phyloP scores from a whole-genome alignment of 2,888 invertebrate species.

The Blera fallax region DNA sequence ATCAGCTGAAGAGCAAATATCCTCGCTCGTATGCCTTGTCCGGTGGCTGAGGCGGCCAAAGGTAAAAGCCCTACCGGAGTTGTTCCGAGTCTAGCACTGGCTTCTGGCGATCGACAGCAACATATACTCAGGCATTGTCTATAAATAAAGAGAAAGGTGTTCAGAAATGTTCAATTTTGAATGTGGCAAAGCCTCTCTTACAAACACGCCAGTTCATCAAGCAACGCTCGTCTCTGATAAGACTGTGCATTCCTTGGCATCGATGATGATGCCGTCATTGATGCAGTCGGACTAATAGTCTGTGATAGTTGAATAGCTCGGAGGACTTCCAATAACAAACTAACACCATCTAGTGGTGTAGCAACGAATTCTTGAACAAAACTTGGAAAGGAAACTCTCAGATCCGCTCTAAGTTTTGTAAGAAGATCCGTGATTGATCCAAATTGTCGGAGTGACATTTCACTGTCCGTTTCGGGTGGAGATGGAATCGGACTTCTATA shows the following conservation, averaged over 20 bases:
- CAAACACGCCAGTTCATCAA: slow-evolving; percentile 94
- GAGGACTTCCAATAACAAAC: slow-evolving; percentile 91
- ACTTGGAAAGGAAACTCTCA: slow-evolving; percentile 93
- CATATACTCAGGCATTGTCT: slow-evolving; percentile 92
- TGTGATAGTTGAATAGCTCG: slow-evolving; percentile 93
- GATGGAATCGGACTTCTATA: slow-evolving; percentile 86
- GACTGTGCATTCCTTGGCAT: slow-evolving; percentile 85
- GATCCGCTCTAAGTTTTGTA: slow-evolving; percentile 92
- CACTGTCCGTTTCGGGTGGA: slow-evolving; percentile 85
- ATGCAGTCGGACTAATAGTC: slow-evolving; percentile 83
- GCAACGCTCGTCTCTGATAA: slow-evolving; percentile 87
- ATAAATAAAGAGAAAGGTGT: slow-evolving; percentile 10
- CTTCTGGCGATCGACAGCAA: slow-evolving; percentile 90
- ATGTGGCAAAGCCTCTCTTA: slow-evolving; percentile 81
- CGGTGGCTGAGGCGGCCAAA: slow-evolving; percentile 92
- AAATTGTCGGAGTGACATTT: slow-evolving; percentile 94
- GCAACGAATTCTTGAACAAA: slow-evolving; percentile 96
- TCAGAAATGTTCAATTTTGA: not conserved
- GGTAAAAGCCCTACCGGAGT: slow-evolving; percentile 92
- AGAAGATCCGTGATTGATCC: slow-evolving; percentile 93
- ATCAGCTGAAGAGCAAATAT: slow-evolving; percentile 93
- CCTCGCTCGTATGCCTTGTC: slow-evolving; percentile 92
- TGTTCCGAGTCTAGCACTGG: slow-evolving; percentile 88
- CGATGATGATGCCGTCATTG: slow-evolving; percentile 77
- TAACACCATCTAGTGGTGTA: slow-evolving; percentile 93